phyloP scores from a whole-genome alignment of 2,888 invertebrate genomes.

The Ichneumoninae sp. region DNA sequence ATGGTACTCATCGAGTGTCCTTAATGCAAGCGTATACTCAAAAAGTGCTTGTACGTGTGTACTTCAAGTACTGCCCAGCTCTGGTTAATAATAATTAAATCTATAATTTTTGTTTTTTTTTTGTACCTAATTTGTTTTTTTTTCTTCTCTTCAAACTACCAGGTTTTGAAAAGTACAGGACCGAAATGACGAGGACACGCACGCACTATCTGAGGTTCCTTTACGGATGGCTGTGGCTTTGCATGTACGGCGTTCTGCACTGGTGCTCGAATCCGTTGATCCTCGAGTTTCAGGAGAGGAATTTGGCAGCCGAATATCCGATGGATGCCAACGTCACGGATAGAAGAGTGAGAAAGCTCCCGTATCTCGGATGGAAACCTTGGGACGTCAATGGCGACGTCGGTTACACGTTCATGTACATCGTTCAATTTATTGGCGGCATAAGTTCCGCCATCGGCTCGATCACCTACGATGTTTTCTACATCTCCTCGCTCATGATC shows the following conservation, averaged over 20 bases:
- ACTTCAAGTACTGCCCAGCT: too few species aligned
- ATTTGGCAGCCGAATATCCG: constrained; percentile 12
- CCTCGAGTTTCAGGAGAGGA: constrained; percentile 58
- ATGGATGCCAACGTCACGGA: constrained; percentile 31
- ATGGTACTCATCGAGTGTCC: too few species aligned
- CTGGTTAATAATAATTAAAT: too few species aligned
- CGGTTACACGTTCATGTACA: constrained; percentile 68
- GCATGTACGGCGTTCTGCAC: constrained; percentile 70
- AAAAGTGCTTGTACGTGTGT: too few species aligned
- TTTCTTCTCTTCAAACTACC: not conserved
- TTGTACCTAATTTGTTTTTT: not conserved
- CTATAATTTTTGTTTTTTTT: too few species aligned
- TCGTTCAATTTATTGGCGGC: constrained; percentile 70
- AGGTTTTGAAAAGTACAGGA: constrained; percentile 54
- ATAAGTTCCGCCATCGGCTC: constrained; percentile 69
- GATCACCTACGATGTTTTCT: constrained; percentile 70
- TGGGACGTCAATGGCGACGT: constrained; percentile 61
- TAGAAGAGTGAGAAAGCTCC: constrained; percentile 64
- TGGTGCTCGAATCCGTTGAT: constrained; percentile 73
- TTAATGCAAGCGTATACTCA: too few species aligned
- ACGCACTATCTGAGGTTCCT: constrained; percentile 63
- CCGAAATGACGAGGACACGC: constrained; percentile 59
- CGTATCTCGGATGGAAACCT: constrained; percentile 71
- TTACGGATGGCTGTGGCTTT: constrained; percentile 66
- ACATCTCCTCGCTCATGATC: constrained; percentile 69